Evolutionary conservation across 2,797 vertebrate genomes (phyloP), one percentile per base, ranked within the genome.

Genomic region (Sebastes itinus): DNA sequence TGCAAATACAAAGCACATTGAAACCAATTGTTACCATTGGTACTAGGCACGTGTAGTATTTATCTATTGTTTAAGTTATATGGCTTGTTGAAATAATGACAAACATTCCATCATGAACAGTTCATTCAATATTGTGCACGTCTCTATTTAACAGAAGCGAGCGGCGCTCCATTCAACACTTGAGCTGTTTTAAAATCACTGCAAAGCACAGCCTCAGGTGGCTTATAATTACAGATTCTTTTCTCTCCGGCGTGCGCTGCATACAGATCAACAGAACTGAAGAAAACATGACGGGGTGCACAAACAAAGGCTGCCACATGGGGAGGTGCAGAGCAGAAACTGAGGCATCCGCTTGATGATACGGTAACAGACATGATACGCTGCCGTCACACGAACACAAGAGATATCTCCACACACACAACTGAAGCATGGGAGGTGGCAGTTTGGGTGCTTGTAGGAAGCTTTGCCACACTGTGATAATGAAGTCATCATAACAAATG

Each of bases 201-300:
- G 66, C 49, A 78, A 77, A 79, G 60, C 72, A 55, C 77, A 72
- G 76, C 71, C 70, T 81, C 58, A 62, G 20, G 27, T 75, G 74
- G 82, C 66, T 82, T 54, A 60, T 83, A 79, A 89, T 86, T 83
- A 81, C 68, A 75, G 59, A 59, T 61, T 70, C 13, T 35, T 63
- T 42, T 61, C 79, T 61, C 79, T 63, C 49, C 14, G 27, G 46
- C 25, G 42, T 59, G 75, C 42, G 66, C 56, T 75, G 77, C 63
- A 87, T 87, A 82, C 69, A 75, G 63, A 87, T 75, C 63, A 80
- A 71, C n/a, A 27, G 14, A 63, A 71, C 27, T 30, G 52, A 73
- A 38, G 52, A 59, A 49, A 74, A 60, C 54, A 46, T 75, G 65
- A 78, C 5, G 20, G 49, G 54, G 38, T 22, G 61, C 74, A 76